A percentile compares a stretch with the other conserved stretches of the same genome.
phyloP scores from a whole-genome alignment of 2,888 invertebrate species.

The Chymomyza amoena region DNA sequence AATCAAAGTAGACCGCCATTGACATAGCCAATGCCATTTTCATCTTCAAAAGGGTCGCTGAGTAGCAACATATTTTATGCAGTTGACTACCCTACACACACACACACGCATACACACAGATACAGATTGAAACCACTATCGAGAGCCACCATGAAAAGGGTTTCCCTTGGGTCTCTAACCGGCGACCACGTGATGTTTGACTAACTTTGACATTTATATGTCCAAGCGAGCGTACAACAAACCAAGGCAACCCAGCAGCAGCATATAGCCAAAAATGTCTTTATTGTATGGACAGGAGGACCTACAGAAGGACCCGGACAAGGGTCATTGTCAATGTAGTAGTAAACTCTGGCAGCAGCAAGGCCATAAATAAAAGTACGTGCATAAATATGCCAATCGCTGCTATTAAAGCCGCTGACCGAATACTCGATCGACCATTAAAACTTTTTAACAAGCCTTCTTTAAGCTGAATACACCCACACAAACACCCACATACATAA shows the following conservation, averaged over 20 bases:
- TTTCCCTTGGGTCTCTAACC: constrained; percentile 30
- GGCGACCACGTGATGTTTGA: constrained; percentile 40
- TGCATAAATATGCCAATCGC: constrained; percentile 65
- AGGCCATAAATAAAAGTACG: constrained; percentile 56
- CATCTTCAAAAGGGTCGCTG: constrained; percentile 34
- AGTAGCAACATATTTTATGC: constrained; percentile 63
- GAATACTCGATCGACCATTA: background rate
- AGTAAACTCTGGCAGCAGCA: constrained; percentile 26
- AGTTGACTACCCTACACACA: background rate
- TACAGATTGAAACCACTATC: background rate
- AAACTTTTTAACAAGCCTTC: background rate
- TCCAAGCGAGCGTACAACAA: background rate
- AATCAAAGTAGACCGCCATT: constrained; percentile 7
- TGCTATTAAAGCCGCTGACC: constrained; percentile 49
- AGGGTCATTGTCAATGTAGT: background rate
- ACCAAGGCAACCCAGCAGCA: background rate
- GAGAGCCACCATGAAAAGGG: constrained; percentile 38
- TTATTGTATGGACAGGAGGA: background rate
- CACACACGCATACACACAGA: background rate
- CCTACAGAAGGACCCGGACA: background rate
- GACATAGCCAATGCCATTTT: background rate
- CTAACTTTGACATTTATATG: constrained; percentile 57
- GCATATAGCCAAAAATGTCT: constrained; percentile 10
- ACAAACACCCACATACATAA: background rate
- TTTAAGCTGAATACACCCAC: background rate